phyloP scores from a whole-genome alignment of 2,888 invertebrate genomes.

The Hesperia comma region DNA sequence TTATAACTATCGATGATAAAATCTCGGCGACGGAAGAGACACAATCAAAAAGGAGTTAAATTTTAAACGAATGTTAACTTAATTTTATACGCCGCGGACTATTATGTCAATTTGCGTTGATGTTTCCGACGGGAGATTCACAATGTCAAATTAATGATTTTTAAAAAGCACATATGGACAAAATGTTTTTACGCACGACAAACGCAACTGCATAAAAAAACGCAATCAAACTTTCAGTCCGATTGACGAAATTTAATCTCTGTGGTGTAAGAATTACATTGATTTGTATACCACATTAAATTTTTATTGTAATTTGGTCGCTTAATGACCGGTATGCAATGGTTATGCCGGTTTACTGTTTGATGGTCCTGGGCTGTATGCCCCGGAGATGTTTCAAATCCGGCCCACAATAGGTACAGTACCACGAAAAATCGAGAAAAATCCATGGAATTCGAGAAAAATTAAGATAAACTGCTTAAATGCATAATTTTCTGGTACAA shows the following conservation, averaged over 20 bases:
- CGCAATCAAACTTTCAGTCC: conserved; percentile 9
- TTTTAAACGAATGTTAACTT: conserved; percentile 44
- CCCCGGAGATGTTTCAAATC: no score
- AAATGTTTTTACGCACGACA: not conserved
- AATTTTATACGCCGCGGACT: conserved; percentile 42
- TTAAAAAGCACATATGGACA: conserved; percentile 35
- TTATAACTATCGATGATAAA: conserved; percentile 8
- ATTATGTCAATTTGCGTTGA: conserved; percentile 43
- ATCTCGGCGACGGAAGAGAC: conserved; percentile 16
- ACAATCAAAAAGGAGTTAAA: conserved; percentile 40
- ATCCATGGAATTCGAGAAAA: no score
- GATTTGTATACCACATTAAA: no score
- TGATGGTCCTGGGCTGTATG: no score
- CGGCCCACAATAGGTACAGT: no score
- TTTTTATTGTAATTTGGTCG: no score
- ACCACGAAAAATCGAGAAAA: no score
- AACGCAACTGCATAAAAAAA: not conserved
- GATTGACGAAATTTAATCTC: not conserved
- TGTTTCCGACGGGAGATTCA: conserved; percentile 40
- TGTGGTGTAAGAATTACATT: no score
- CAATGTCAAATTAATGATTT: conserved; percentile 42
- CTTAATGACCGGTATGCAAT: no score
- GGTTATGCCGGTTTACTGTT: no score
- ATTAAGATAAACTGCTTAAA: no score
- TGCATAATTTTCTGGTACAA: no score